These are phyloP conservation scores for Uromys caudimaculatus DNA, from an alignment of 2,797 vertebrate species.

Conservation along the genomic window DNA sequence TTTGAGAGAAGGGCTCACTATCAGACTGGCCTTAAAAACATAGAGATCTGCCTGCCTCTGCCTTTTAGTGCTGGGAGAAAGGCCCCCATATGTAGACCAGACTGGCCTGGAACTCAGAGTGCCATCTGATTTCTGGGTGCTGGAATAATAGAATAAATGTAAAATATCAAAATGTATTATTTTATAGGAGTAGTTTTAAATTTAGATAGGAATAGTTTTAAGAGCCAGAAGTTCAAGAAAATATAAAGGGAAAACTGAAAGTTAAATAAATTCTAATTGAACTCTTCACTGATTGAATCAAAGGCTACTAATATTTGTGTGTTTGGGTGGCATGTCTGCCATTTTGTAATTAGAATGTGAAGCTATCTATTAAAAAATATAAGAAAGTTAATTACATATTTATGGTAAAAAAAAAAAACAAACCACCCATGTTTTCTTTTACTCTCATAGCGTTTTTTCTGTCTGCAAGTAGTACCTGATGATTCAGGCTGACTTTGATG, in stretches of 20 bases:
- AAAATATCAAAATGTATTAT: neutral
- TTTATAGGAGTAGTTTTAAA: neutral
- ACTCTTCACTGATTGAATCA: conserved; percentile 3
- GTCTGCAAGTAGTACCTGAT: neutral
- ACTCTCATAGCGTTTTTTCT: neutral
- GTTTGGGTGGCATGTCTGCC: neutral
- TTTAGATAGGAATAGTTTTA: conserved; percentile 24
- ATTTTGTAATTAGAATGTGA: conserved; percentile 35
- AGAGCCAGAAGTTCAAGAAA: neutral
- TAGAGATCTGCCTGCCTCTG: neutral
- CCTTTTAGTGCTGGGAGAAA: neutral
- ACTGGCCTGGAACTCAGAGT: neutral
- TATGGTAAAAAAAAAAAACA: neutral
- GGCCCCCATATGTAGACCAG: neutral
- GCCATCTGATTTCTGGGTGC: neutral
- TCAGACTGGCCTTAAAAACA: neutral
- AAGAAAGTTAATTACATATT: neutral
- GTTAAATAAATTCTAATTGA: neutral
- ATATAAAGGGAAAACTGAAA: conserved; percentile 2
- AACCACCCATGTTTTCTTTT: neutral
- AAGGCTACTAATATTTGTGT: neutral
- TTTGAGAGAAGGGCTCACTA: neutral
- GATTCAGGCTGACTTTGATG: neutral
- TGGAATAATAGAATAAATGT: neutral
- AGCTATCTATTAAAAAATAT: neutral